phyloP scores from a whole-genome alignment of 1,140 invertebrate species.

The Tetramorium parvispinum region DNA sequence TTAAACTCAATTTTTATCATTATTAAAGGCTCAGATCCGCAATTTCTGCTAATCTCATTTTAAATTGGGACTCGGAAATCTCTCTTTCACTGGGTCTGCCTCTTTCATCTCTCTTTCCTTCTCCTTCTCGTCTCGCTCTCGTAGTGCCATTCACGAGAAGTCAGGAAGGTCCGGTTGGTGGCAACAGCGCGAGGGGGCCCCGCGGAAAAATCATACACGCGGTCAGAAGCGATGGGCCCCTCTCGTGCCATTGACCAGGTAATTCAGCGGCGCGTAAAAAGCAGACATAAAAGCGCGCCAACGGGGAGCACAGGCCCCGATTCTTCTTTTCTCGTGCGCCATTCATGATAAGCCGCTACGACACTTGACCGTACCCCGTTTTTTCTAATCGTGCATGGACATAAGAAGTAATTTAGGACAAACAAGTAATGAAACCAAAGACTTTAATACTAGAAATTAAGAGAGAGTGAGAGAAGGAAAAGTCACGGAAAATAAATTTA shows the following conservation, averaged over 20 bases:
- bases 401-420: background rate
- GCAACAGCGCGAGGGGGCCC: background rate
- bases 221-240: conserved; percentile 70
- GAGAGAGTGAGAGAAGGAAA: background rate
- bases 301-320: conserved; percentile 2
- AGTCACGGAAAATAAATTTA: background rate
- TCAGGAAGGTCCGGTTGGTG: conserved; percentile 11
- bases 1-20: background rate
- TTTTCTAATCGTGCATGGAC: background rate
- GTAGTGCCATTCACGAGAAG: conserved; percentile 44
- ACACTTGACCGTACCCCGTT: background rate
- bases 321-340: background rate
- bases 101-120: background rate
- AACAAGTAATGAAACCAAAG: background rate
- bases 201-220: conserved; percentile 49
- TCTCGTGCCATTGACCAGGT: conserved; percentile 81
- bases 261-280: conserved; percentile 82
- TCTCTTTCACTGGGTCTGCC: conserved; percentile 23
- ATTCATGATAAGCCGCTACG: conserved; percentile 25
- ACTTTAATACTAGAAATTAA: background rate
- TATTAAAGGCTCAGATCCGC: background rate
- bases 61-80: background rate
- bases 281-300: conserved; percentile 50
- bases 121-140: background rate
- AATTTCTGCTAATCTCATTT: background rate